Percentiles rank a stretch among this genome's conserved stretches.
These are phyloP conservation scores for Hippasteria phrygiana DNA, from an alignment of 53 echinoderm and acorn worm genomes.

Conservation along the genomic window DNA sequence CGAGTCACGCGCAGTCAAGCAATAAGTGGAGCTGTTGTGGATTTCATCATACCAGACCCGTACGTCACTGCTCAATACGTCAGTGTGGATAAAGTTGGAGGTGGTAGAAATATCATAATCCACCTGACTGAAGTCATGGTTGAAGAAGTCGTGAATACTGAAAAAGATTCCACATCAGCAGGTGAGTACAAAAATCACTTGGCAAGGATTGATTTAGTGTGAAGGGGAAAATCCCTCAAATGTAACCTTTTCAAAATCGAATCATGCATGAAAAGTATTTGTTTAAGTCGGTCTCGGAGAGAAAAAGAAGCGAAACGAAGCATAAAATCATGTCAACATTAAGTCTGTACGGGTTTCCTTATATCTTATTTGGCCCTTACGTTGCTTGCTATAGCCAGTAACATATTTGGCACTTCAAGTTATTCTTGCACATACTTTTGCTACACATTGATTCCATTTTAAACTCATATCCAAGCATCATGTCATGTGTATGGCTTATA, in stretches of 20 bases:
- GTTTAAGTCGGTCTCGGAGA: too few relatives aligned
- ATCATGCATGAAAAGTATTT: too few relatives aligned
- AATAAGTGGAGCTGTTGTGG: background rate
- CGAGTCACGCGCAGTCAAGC: background rate
- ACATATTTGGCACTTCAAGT: too few relatives aligned
- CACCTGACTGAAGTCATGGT: conserved; percentile 5
- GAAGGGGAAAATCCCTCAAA: background rate
- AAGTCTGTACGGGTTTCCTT: too few relatives aligned
- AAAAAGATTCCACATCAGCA: background rate
- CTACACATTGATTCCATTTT: too few relatives aligned
- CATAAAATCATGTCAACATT: too few relatives aligned
- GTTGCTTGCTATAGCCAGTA: too few relatives aligned
- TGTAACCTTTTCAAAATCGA: background rate
- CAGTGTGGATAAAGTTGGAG: background rate
- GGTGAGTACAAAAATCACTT: background rate
- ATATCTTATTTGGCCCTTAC: too few relatives aligned
- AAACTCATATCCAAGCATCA: too few relatives aligned
- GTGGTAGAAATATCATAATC: background rate
- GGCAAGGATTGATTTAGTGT: background rate
- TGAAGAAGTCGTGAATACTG: background rate
- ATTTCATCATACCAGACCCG: background rate
- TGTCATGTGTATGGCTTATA: too few relatives aligned
- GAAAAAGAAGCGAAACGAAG: too few relatives aligned
- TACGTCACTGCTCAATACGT: conserved; percentile 12
- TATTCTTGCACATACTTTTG: too few relatives aligned